phyloP scores from a whole-genome alignment of 2,888 invertebrate species.

The Scrobipalpa costella region DNA sequence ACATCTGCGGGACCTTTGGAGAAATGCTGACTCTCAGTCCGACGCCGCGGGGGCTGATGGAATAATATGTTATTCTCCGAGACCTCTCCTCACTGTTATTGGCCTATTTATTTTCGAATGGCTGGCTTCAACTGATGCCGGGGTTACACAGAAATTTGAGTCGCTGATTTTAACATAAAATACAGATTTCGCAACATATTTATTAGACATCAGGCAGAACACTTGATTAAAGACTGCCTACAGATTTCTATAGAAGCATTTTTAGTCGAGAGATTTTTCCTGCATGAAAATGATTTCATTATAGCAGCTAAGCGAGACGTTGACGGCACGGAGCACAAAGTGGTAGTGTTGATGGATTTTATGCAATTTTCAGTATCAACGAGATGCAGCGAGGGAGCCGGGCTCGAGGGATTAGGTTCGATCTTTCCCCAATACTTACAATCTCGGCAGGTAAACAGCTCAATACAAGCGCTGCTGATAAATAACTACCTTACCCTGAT shows the following conservation, averaged over 20 bases:
- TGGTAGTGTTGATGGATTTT: conserved; percentile 77
- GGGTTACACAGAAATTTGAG: background rate
- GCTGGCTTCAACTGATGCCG: conserved; percentile 6
- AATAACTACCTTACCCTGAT: conserved; percentile 40
- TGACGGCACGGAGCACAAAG: conserved; percentile 45
- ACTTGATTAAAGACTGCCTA: no score
- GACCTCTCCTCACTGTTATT: conserved; percentile 19
- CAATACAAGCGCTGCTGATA: conserved; percentile 45
- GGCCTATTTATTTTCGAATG: conserved; percentile 16
- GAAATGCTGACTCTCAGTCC: conserved; percentile 30
- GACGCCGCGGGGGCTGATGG: conserved; percentile 31
- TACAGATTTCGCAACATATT: background rate
- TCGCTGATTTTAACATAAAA: background rate
- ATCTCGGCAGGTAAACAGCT: conserved; percentile 61
- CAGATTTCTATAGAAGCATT: no score
- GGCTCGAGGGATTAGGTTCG: conserved; percentile 76
- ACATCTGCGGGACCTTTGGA: conserved; percentile 28
- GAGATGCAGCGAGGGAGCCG: conserved; percentile 67
- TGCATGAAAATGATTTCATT: background rate
- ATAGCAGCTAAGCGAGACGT: background rate
- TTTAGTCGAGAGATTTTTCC: background rate
- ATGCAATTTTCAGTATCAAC: conserved; percentile 81
- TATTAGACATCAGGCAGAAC: background rate
- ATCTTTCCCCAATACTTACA: conserved; percentile 78
- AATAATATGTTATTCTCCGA: conserved; percentile 35